Conservation (phyloP, 1,140 invertebrate genomes). For the Palaemon carinicauda region DNA sequence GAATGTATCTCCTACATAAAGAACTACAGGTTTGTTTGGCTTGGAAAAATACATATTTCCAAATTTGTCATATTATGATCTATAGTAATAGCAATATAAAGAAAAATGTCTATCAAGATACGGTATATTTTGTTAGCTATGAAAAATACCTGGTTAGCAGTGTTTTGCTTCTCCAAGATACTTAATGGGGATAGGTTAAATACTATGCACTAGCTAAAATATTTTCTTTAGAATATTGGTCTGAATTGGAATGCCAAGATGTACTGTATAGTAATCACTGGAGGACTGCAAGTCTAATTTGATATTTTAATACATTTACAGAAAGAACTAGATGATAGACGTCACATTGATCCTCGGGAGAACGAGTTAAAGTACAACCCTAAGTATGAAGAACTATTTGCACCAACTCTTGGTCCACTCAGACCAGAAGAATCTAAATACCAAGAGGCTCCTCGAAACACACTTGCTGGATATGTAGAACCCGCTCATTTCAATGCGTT, state of each 20-base stretch:
- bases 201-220: no score
- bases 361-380: conserved; percentile 90
- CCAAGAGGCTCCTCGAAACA: conserved; percentile 87
- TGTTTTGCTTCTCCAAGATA: no score
- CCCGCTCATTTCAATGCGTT: conserved; percentile 95
- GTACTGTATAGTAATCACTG: not conserved
- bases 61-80: not conserved
- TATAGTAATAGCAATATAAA: not conserved
- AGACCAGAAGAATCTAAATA: conserved; percentile 89
- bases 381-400: conserved; percentile 94
- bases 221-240: no score
- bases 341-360: conserved; percentile 76
- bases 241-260: not conserved
- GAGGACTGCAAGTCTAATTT: not conserved
- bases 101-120: not conserved
- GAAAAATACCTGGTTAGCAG: no score
- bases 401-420: conserved; percentile 88
- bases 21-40: no score
- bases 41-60: no score
- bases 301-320: conserved; percentile 22
- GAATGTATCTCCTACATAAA: not conserved
- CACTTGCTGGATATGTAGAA: conserved; percentile 93
- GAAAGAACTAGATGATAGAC: conserved; percentile 57
- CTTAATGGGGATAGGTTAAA: no score
- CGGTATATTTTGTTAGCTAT: not conserved